Evolutionary conservation across 1,140 invertebrate species (phyloP), one percentile per base, ranked within the genome.

Genomic region (Plutomurus gul): DNA sequence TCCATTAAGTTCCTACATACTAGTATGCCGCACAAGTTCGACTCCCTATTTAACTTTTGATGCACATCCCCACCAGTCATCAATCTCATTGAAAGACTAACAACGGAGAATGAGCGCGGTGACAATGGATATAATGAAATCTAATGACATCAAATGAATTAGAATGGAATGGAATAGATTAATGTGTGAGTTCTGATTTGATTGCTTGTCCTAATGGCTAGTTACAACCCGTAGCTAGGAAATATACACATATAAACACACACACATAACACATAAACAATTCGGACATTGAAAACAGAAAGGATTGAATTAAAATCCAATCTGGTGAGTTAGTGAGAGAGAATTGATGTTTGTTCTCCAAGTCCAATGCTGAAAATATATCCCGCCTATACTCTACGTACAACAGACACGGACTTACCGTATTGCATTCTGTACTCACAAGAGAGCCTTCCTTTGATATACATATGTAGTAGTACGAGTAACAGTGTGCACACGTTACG

Each of bases 271-370:
- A n/a, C n/a, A n/a, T 30, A 36, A 65, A 65, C n/a, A 30, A 65
- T 36, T 65, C 27, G 16, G 18, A 33, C 30, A 33, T 33, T 65
- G 11, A 65, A 65, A 65, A 65, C 27, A 36, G 56, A 18, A 20
- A 13, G 51, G 27, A 65, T 65, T 65, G 56, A 65, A 65, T 65
- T 65, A 65, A 65, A 65, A 65, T 65, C 56, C 56, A 65, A 65
- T 65, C 56, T 65, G 56, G 56, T 65, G 30, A 65, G 56, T 65
- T 25, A 65, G 56, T 30, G 56, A 65, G n/a, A 56, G n/a, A 18
- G 25, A 30, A 65, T 65, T 65, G 56, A 65, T 65, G 56, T 65
- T 65, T 65, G 46, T 65, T 65, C 56, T 65, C 27, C 27, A 65
- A 65, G 30, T 65, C 13, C 56, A 65, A 16, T 65, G 56, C 18